Evolutionary conservation across 2,113 vertebrate species (phyloP).

Genomic region (human): DNA sequence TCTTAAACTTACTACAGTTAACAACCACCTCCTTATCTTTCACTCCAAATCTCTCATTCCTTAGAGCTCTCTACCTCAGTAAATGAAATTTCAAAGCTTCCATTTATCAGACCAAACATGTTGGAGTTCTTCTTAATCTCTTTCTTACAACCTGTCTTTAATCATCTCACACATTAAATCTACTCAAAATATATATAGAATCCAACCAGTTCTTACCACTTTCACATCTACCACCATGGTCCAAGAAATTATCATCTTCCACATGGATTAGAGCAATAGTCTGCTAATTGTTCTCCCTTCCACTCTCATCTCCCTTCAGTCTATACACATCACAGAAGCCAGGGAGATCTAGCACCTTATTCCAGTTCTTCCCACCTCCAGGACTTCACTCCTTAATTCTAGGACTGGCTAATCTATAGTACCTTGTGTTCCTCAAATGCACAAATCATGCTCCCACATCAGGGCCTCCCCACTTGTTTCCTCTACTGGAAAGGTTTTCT

Average conservation of each 20-base stretch:
- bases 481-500: background rate
- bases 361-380: background rate
- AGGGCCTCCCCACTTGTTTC: background rate
- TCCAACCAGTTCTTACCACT: background rate
- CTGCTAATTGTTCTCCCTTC: background rate
- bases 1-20: background rate
- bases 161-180: background rate
- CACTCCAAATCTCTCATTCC: background rate
- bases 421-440: background rate
- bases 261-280: fast-evolving
- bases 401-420: background rate
- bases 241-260: background rate
- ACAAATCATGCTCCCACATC: background rate
- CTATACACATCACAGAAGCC: background rate
- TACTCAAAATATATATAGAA: background rate
- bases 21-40: background rate
- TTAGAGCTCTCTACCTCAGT: background rate
- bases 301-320: background rate
- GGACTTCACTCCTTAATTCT: background rate
- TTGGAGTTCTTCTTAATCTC: background rate
- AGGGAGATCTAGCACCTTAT: background rate
- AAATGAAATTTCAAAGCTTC: background rate
- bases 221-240: background rate
- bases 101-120: background rate
- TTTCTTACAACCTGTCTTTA: background rate